Evolutionary conservation across 2,888 invertebrate genomes (phyloP).

Genomic region (Bruchidius siliquastri): DNA sequence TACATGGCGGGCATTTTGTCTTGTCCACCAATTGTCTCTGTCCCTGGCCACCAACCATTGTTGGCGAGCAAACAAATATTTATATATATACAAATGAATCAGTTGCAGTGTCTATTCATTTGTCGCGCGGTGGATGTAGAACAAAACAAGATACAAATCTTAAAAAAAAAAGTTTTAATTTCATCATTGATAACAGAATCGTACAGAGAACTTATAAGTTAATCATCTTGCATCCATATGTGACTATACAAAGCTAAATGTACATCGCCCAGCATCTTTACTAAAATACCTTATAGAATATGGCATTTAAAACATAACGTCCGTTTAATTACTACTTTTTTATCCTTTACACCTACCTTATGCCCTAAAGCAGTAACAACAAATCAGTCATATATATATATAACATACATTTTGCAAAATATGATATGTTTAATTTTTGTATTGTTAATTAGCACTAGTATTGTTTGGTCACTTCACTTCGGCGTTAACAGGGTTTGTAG

Average conservation of each 20-base stretch:
- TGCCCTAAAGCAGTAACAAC: slow-evolving; percentile 6
- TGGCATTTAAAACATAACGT: not conserved
- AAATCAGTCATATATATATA: slow-evolving; percentile 12
- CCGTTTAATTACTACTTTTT: not conserved
- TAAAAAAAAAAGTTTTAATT: not conserved
- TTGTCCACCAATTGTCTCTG: no score
- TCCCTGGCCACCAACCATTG: no score
- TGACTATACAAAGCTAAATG: not conserved
- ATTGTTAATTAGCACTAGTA: slow-evolving; percentile 22
- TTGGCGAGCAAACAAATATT: no score
- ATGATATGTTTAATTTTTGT: slow-evolving; percentile 38
- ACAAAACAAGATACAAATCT: not conserved
- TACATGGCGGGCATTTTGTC: no score
- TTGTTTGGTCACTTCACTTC: slow-evolving; percentile 32
- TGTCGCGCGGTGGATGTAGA: no score
- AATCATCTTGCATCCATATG: not conserved
- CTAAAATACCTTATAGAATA: not conserved
- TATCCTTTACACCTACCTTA: not conserved
- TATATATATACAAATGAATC: no score
- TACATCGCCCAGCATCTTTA: not conserved
- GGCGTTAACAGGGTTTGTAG: slow-evolving; percentile 4
- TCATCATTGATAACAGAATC: not conserved
- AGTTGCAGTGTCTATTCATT: no score
- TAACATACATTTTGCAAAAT: slow-evolving; percentile 36
- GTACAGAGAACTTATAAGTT: not conserved